Base-by-base conservation (phyloP, 1,140 invertebrate genomes). In the Mya arenaria region DNA sequence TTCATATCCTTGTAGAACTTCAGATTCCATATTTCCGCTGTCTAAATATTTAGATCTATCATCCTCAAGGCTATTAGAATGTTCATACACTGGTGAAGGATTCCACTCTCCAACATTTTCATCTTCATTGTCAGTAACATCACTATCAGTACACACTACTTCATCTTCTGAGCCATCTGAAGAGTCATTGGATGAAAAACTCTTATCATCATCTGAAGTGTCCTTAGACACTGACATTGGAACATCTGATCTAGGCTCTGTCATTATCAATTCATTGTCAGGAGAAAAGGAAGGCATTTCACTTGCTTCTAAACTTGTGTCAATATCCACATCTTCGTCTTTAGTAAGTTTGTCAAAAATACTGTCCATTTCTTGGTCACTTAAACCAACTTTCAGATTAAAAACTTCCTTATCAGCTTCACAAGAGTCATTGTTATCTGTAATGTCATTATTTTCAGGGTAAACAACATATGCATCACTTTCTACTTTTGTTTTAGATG, bases 51-150 rank as follows among this genome's bases (percentile, higher is more conserved):
- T 34, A 78, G 65, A 78, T 62, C 68, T 55, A 32, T 80, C 69
- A 17, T 65, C 77, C 19, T 15, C 28, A 4, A 80, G 19, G 5
- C 62, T 68, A 65, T 58, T 23, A 17, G 25, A 34, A 62, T 60
- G 17, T 52, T 1, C 30, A 73, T 73, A 71, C 28, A 74, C n/a
- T 25, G 71, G 71, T 52, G 79, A 82, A 15, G 79, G 60, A 56
- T 58, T 82, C 79, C 79, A 82, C 8, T 72, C 30, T 13, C 55
- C 69, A 52, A 94, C 92, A 86, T 96, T 95, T 8, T 95, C 95
- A 92, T 98, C 96, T 92, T 98, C 96, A 87, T 98, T 97, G 71
- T 96, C 95, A 32, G 95, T 94, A 63, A 97, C 96, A 73, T 94
- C 94, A 13, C 97, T 97, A 94, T 99, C 96, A 75, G 95, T 60